These are phyloP conservation scores for Jacana jacana DNA, from an alignment of 2,113 vertebrate species.

Conservation along the genomic window DNA sequence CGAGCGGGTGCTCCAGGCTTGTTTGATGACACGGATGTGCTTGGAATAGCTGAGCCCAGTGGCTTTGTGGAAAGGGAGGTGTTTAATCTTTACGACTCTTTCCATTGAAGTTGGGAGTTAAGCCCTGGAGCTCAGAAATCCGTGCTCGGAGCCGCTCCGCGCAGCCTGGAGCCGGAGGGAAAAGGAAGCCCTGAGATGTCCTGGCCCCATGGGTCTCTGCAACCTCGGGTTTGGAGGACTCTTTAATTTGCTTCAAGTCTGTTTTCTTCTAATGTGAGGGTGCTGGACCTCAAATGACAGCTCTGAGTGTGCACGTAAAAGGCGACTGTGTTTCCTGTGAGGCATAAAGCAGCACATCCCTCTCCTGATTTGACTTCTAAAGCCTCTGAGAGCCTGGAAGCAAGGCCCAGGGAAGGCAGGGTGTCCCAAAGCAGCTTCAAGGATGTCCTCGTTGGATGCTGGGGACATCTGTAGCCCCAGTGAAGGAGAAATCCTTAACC, in stretches of 20 bases:
- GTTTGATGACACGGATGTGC: neutral
- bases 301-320: rapidly evolving
- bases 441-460: neutral
- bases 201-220: neutral
- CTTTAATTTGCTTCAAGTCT: too few relatives aligned
- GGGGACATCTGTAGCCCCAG: too few relatives aligned
- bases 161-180: neutral
- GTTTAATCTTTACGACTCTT: neutral
- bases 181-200: neutral
- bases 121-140: neutral
- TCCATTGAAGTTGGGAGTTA: neutral
- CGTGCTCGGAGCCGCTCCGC: neutral
- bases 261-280: too few relatives aligned
- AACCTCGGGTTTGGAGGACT: neutral
- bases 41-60: neutral
- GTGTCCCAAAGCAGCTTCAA: too few relatives aligned
- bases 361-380: neutral
- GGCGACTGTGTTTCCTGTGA: too few relatives aligned
- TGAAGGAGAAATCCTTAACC: neutral
- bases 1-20: neutral
- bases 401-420: too few relatives aligned
- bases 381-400: neutral
- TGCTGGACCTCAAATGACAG: neutral
- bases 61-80: neutral
- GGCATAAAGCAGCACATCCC: neutral